Evolutionary conservation across 2,113 vertebrate genomes (phyloP), one percentile per base, ranked within the genome.

Genomic region (Cynopterus brachyotis): DNA sequence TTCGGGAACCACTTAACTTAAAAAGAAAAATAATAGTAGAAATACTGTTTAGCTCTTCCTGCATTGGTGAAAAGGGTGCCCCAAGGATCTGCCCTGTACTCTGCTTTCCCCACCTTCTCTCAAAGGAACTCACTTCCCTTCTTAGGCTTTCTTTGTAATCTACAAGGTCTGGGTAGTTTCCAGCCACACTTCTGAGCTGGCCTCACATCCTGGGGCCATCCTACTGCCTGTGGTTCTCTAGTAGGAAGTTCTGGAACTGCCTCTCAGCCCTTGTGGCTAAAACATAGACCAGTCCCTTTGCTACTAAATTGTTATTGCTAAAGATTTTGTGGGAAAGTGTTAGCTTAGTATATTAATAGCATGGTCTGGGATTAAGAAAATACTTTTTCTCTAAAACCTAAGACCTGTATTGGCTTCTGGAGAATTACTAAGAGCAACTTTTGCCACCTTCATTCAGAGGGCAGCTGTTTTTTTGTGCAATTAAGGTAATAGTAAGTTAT

Each of bases 401-500:
- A 89, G 60, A 81, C 42, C 12, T 40, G 11, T 42, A 9, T 17
- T 81, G 47, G n/a, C 13, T n/a, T 42, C 16, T 59, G 32, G 42
- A 15, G 57, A 82, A 78, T 89, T 86, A 83, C 20, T 35, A 53
- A 85, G 89, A 76, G 28, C 16, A 69, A 1, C 28, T 64, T 35
- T 84, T 64, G 7, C 28, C 42, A 24, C 47, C 15, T 73, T 24
- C 20, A 24, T 76, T 91, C 2, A 37, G 70, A 69, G 64, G 53
- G 91, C 4, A 92, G 69, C 8, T 70, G 62, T 81, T 83, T 93
- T 93, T 93, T 55, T 91, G 19, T 66, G 91, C 57, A 89, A 66
- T 87, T 66, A 66, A 78, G 22, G 19, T 90, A 59, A 75, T 70
- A 64, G 30, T 70, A 66, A 82, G 13, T 72, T 84, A 60, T 40